Evolutionary conservation across 2,888 invertebrate genomes (phyloP), one percentile per base, ranked within the genome.

Genomic region (Stenolophus ochropezus): DNA sequence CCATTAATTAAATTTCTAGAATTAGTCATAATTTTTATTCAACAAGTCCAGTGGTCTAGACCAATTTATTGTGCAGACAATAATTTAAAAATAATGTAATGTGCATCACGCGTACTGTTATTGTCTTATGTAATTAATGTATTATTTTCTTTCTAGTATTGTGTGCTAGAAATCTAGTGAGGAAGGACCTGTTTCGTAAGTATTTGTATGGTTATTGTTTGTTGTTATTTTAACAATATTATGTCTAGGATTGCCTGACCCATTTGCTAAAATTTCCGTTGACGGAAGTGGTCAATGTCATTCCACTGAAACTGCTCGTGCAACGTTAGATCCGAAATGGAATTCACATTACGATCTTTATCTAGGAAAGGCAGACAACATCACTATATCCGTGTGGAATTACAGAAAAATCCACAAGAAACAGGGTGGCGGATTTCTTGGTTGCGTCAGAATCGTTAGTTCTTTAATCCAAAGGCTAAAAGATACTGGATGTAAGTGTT

Each of bases 181-280:
- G 98, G 89, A 97, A 97, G 91, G 98, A 98, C 91, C 93, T 98
- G 87, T 98, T 98, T 91, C 95, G 98, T 98, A 93, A 98, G 98
- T 97, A 75, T 71, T 77, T 58, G 21, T 47, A 61, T 71, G 20
- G 49, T 21, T 23, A 61, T 75, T 27, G 65, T 69, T 33, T 69
- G 61, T 53, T 79, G 21, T 56, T 61, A 27, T 78, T 25, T 82
- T 33, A 14, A 25, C 51, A 61, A 18, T 77, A 53, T 81, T 42
- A 14, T 71, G 51, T 82, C 82, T 88, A 98, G 98, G 98, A 86
- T 92, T 98, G 86, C 98, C 98, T 84, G 98, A 98, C 92, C 98
- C 98, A 71, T 98, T 98, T 91, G 98, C 97, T 83, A 98, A 97
- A 91, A 96, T 98, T 85, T 95, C 96, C 86, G 98, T 98, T 56